These are phyloP conservation scores for Philonicus albiceps DNA, from an alignment of 2,888 invertebrate genomes.

Conservation along the genomic window DNA sequence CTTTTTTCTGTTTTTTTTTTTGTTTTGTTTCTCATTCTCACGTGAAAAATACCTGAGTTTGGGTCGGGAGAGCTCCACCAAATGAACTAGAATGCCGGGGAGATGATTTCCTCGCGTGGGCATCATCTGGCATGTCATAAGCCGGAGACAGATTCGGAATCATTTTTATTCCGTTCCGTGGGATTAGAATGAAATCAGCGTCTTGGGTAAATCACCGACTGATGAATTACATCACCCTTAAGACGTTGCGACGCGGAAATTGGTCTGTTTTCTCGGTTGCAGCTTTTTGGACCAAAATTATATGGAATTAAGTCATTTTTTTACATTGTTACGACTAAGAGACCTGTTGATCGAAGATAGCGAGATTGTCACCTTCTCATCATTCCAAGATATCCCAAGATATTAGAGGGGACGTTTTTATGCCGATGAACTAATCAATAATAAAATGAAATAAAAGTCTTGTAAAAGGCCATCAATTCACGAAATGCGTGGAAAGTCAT, in stretches of 20 bases:
- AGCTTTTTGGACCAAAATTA: background rate
- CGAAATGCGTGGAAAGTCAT: background rate
- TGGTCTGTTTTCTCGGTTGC: background rate
- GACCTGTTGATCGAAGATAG: background rate
- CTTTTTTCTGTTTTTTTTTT: background rate
- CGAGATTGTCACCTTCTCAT: background rate
- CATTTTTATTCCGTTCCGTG: conserved; percentile 6
- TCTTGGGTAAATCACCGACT: conserved; percentile 8
- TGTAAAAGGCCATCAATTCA: background rate
- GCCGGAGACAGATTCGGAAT: background rate
- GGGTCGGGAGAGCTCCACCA: background rate
- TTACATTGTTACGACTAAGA: background rate
- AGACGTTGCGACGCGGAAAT: background rate
- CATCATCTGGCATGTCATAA: background rate
- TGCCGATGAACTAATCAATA: background rate
- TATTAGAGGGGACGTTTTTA: background rate
- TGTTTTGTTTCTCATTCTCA: background rate
- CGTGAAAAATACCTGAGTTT: background rate
- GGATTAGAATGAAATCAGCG: conserved; percentile 8
- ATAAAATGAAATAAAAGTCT: background rate
- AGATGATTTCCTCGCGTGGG: conserved; percentile 10
- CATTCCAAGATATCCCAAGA: background rate
- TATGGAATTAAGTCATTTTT: background rate
- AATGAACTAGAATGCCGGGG: background rate
- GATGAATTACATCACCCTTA: conserved; percentile 2